Base-by-base conservation (phyloP, 2,113 vertebrate genomes). In the Eulemur rufifrons region DNA sequence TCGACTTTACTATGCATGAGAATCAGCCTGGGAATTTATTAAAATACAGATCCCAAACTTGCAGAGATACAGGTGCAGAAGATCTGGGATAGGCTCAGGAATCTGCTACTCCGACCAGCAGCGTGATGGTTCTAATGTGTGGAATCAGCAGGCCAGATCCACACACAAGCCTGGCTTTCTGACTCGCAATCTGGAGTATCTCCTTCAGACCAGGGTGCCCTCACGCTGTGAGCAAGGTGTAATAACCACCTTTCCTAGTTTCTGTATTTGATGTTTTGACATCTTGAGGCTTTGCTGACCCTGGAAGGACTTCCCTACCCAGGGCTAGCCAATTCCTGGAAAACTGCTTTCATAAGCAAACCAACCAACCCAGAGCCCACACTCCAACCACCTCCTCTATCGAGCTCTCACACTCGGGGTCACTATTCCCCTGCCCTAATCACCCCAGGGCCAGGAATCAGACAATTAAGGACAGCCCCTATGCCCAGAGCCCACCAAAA, bases 21-120 rank as follows among this genome's bases (percentile, higher is more conserved):
- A 64, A 8, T 47, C 17, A 29, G 15, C 42, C 13, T 20, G 25
- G 45, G 7, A 54, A 78, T 52, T 47, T 42, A 64, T 21, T 71
- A 56, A 54, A 86, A 69, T 21, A 61, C 37, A 68, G 39, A 85
- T 23, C 56, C n/a, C 29, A 54, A 77, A 29, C 18, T 0, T 52
- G 73, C 66, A n/a, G 74, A 50, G 52, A 77, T 29, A 13, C 25
- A 37, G 52, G 39, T 34, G 21, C 34, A 45, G 85, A 86, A 54
- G 45, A 45, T 29, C 34, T 34, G 23, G 23, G n/a, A 11, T 29
- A 25, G 69, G 47, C 64, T 59, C 29, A 14, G 81, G 23, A 54
- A 21, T 17, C 20, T 37, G 59, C 15, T 13, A 0, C 11, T 14
- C 34, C 0, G 4, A n/a, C 34, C 59, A 12, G n/a, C 5, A n/a